Conservation (phyloP, 2,888 invertebrate genomes). For the Lamellibrachia columna region DNA sequence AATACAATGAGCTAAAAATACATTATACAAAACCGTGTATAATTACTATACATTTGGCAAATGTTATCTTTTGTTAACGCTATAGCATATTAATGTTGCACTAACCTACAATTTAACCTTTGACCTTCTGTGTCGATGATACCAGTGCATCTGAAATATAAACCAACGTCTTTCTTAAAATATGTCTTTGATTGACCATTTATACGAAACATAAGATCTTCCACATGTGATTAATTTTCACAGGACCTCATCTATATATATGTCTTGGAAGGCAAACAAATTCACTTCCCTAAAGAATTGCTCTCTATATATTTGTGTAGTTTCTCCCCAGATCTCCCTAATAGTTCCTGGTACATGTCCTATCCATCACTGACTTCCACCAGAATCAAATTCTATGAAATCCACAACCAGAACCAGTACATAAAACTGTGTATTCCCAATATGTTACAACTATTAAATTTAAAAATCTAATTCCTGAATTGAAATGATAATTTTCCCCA, state of each 20-base stretch:
- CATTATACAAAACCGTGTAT: background rate
- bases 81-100: background rate
- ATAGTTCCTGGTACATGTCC: background rate
- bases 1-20: background rate
- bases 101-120: constrained; percentile 57
- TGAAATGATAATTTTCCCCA: background rate
- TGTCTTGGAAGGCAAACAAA: background rate
- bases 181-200: background rate
- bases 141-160: constrained; percentile 45
- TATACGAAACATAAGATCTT: constrained; percentile 13
- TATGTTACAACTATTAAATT: background rate
- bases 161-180: background rate
- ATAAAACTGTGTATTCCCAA: background rate
- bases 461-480: background rate
- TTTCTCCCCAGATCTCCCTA: background rate
- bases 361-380: background rate
- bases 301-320: background rate
- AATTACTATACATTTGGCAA: background rate
- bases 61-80: background rate
- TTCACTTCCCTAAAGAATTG: background rate
- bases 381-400: background rate
- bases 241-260: background rate
- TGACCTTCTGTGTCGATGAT: constrained; percentile 56
- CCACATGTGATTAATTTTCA: background rate
- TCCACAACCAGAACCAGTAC: background rate